Evolutionary conservation across 2,888 invertebrate species (phyloP).

Genomic region (Taphrorychus bicolor): DNA sequence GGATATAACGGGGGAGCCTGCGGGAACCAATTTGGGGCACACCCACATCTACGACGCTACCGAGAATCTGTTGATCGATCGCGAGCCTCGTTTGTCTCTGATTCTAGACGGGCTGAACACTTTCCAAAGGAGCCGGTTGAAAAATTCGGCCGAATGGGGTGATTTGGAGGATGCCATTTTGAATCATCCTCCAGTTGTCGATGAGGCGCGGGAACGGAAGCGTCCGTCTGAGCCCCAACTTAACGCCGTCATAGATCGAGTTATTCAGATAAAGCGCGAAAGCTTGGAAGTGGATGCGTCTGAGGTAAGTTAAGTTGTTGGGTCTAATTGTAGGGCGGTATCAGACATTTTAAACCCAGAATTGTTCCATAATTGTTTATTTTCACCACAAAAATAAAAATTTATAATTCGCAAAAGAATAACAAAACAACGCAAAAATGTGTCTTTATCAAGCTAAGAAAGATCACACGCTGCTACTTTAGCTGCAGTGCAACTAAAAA

Average conservation of each 20-base stretch:
- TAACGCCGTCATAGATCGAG: constrained; percentile 56
- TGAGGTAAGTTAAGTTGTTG: no score
- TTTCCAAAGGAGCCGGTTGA: constrained; percentile 72
- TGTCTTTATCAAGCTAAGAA: no score
- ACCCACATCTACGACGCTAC: constrained; percentile 38
- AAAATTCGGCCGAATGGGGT: constrained; percentile 79
- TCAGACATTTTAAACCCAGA: no score
- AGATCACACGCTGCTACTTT: no score
- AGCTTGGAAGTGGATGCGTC: constrained; percentile 42
- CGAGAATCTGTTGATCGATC: constrained; percentile 60
- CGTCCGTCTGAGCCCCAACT: constrained; percentile 48
- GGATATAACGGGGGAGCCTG: constrained; percentile 69
- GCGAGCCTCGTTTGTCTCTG: constrained; percentile 67
- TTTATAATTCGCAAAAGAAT: no score
- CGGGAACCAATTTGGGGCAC: constrained; percentile 34
- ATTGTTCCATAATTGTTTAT: no score
- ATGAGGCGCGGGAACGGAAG: constrained; percentile 45
- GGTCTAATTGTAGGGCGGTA: no score
- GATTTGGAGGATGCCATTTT: constrained; percentile 79
- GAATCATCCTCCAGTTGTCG: constrained; percentile 58
- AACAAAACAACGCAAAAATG: no score
- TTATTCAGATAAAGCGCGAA: constrained; percentile 56
- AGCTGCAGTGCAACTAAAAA: no score
- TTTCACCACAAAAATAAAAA: no score
- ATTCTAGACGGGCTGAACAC: constrained; percentile 72